Evolutionary conservation across 2,888 invertebrate genomes (phyloP).

Genomic region (Azorinus chamasolen): DNA sequence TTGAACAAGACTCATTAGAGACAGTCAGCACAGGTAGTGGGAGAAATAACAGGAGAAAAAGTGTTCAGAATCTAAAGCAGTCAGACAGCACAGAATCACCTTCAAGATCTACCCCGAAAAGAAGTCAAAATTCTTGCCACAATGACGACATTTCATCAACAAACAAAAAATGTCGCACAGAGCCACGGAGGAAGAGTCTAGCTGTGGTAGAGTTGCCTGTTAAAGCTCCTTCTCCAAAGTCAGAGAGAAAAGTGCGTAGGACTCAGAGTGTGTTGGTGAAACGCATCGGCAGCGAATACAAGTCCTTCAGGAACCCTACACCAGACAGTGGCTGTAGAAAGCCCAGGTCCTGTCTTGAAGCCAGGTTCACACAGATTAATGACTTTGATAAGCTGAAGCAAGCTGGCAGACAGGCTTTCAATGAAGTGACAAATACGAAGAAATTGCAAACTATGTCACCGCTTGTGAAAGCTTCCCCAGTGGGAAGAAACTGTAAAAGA

Average conservation of each 20-base stretch:
- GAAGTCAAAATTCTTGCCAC: background rate
- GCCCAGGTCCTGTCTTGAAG: slow-evolving; percentile 51
- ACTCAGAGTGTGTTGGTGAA: slow-evolving; percentile 65
- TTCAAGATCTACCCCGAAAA: background rate
- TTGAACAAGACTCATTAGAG: background rate
- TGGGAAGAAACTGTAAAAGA: no score
- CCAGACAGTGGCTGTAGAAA: slow-evolving; percentile 65
- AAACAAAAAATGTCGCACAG: slow-evolving; percentile 65
- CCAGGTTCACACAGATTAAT: slow-evolving; percentile 55
- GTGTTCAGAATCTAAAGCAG: no score
- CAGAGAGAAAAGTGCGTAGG: slow-evolving; percentile 47
- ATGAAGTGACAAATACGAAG: slow-evolving; percentile 40
- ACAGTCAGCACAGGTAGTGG: background rate
- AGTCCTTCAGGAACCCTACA: slow-evolving; percentile 69
- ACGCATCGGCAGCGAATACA: slow-evolving; percentile 60
- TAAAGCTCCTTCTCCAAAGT: slow-evolving; percentile 23
- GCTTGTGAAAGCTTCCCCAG: background rate
- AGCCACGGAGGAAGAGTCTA: slow-evolving; percentile 62
- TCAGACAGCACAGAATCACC: no score
- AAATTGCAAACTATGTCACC: slow-evolving; percentile 6
- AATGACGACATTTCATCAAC: slow-evolving; percentile 10
- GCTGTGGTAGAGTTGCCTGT: slow-evolving; percentile 25
- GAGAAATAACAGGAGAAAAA: background rate
- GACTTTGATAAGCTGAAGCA: slow-evolving; percentile 22
- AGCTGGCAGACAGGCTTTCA: slow-evolving; percentile 38